These are phyloP conservation scores for Atherinomorus stipes DNA, from an alignment of 2,113 vertebrate genomes.

Conservation along the genomic window DNA sequence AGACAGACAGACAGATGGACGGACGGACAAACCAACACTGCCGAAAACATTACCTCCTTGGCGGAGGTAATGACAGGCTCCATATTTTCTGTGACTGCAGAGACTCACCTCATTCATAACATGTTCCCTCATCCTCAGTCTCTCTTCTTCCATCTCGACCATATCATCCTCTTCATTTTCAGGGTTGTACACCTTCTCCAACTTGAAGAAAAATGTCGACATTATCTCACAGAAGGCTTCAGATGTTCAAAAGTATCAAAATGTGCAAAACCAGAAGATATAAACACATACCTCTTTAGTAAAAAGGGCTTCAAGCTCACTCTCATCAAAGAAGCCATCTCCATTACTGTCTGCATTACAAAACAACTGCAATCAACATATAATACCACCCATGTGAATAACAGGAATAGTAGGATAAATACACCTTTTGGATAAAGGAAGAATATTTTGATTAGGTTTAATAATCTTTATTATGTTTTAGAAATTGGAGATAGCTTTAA, in stretches of 20 bases:
- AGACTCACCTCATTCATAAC: conserved; percentile 91
- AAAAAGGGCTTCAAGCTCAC: conserved; percentile 94
- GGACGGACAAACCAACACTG: too few species aligned
- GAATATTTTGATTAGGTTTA: not conserved
- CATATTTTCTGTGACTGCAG: not conserved
- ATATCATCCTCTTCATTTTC: conserved; percentile 93
- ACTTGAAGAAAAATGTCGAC: conserved; percentile 73
- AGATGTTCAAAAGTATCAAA: not conserved
- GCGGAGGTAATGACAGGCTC: too few species aligned
- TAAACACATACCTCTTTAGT: conserved; percentile 89
- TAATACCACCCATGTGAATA: not conserved
- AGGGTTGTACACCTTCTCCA: conserved; percentile 92
- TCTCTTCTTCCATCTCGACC: conserved; percentile 96
- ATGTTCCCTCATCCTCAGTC: conserved; percentile 94
- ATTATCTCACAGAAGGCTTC: not conserved
- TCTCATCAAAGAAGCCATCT: conserved; percentile 93
- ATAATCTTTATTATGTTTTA: too few species aligned
- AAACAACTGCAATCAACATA: not conserved
- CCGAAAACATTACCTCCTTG: too few species aligned
- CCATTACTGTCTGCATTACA: conserved; percentile 88
- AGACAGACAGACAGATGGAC: too few species aligned
- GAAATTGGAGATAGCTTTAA: too few species aligned
- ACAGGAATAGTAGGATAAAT: not conserved
- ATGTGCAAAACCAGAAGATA: not conserved
- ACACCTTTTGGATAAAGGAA: not conserved